A percentile compares a stretch with the other conserved stretches of the same genome.
These are phyloP conservation scores for Nematolebias whitei DNA, from an alignment of 2,113 vertebrate genomes.

Conservation along the genomic window DNA sequence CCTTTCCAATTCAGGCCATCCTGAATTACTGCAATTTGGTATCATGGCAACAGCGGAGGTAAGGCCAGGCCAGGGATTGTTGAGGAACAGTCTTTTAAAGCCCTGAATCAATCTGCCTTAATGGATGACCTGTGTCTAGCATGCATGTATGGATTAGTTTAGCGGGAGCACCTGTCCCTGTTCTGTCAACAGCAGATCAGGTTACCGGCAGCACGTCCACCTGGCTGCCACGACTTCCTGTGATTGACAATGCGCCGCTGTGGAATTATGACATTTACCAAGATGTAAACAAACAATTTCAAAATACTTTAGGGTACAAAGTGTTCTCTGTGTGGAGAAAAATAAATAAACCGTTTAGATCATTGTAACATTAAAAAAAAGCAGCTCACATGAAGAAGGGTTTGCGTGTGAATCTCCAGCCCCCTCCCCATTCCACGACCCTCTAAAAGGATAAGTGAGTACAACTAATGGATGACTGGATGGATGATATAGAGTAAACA, in stretches of 20 bases:
- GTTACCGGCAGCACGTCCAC: conserved; percentile 70
- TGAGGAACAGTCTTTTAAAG: conserved; percentile 61
- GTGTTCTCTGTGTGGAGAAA: neutral
- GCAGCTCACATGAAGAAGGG: neutral
- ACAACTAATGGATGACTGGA: conserved; percentile 42
- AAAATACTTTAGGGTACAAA: conserved; percentile 4
- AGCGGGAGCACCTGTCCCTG: conserved; percentile 78
- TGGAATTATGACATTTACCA: neutral
- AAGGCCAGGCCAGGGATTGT: conserved; percentile 53
- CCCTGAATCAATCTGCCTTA: conserved; percentile 71
- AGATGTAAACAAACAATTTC: neutral
- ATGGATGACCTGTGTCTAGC: conserved; percentile 72
- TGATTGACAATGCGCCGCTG: conserved; percentile 54
- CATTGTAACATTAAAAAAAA: conserved; percentile 4
- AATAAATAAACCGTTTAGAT: neutral
- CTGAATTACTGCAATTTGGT: conserved; percentile 73
- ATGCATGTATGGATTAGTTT: conserved; percentile 77
- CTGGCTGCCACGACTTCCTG: conserved; percentile 68
- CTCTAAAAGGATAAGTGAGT: conserved; percentile 46
- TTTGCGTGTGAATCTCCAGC: conserved; percentile 16
- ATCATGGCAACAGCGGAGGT: conserved; percentile 70
- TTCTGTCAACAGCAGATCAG: conserved; percentile 81
- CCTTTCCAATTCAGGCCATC: conserved; percentile 57
- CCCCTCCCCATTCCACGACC: conserved; percentile 7
- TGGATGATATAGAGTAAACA: conserved; percentile 36